Evolutionary conservation across 2,113 vertebrate species (phyloP), one percentile per base, ranked within the genome.

Genomic region (Gavialis gangeticus): DNA sequence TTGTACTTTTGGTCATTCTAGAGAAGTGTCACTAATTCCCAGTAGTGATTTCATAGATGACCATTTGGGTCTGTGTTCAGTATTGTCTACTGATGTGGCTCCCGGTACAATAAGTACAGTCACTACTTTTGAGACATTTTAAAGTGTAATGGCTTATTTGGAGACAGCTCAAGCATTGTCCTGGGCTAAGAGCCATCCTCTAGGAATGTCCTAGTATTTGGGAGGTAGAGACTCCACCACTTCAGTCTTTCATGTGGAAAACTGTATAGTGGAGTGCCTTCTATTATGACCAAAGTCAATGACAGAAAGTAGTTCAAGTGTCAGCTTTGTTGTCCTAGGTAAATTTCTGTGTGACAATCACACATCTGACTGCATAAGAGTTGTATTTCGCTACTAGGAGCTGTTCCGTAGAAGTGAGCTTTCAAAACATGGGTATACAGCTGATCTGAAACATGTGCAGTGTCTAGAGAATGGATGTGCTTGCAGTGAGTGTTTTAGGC

Each of bases 1-100:
- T 2, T 1, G 6, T 3, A 18, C 6, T 11, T 16, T 22, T 19
- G 0, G 13, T 28, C 18, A 25, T 30, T 15, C 24, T 5, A 21
- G 10, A 34, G 18, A 3, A 14, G 30, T 12, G 25, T 28, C 19
- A 6, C 2, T 6, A 2, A 9, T 28, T 81, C 2, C n/a, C 25
- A 22, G 22, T n/a, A 28, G 14, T 54, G 19, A 82, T 37, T n/a
- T 13, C 24, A 14, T 46, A 37, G 19, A 1, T 58, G 69, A 37
- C 34, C 75, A 13, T 34, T 57, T 46, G 24, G 10, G 10, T 46
- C n/a, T 58, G n/a, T n/a, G 63, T 88, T 64, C 37, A n/a, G 2
- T 28, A 19, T 73, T 18, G 9, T 10, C 46, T 46, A 17, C 14
- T 27, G 21, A 34, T 1, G 59, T 37, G 58, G 21, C 21, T 19